A percentile compares a stretch with the other conserved stretches of the same genome.
Evolutionary conservation across 2,113 vertebrate genomes (phyloP).

Genomic region (Solea solea): DNA sequence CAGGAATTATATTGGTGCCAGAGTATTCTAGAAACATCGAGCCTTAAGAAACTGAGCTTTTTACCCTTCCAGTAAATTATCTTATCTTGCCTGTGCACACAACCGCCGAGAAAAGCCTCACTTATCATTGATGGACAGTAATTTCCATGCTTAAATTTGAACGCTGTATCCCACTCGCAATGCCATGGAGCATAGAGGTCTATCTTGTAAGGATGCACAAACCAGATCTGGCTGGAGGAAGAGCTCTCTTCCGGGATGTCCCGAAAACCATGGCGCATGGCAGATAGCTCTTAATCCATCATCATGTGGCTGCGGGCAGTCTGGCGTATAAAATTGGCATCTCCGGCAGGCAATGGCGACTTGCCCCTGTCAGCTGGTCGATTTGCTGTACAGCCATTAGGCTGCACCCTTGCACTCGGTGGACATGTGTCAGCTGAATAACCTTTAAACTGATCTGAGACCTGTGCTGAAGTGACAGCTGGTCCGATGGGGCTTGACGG

Average conservation of each 20-base stretch:
- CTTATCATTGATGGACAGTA: conserved; percentile 37
- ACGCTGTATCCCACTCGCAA: conserved; percentile 7
- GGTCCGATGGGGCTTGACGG: conserved; percentile 60
- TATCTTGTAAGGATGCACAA: neutral
- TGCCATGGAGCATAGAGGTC: conserved; percentile 4
- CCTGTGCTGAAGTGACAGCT: conserved; percentile 65
- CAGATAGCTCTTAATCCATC: conserved; percentile 64
- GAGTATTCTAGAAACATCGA: conserved; percentile 40
- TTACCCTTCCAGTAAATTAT: conserved; percentile 42
- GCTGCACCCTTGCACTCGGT: conserved; percentile 48
- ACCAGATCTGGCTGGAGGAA: conserved; percentile 1
- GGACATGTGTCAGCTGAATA: conserved; percentile 73
- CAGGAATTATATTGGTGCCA: conserved; percentile 46
- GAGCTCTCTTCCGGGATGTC: neutral
- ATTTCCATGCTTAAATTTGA: conserved; percentile 27
- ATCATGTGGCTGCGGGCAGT: conserved; percentile 35
- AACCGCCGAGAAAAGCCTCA: conserved; percentile 19
- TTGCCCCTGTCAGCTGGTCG: conserved; percentile 62
- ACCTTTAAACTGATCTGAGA: conserved; percentile 76
- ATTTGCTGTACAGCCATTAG: conserved; percentile 74
- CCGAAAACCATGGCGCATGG: conserved; percentile 10
- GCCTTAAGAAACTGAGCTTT: conserved; percentile 24
- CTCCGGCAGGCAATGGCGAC: conserved; percentile 60
- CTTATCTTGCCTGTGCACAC: conserved; percentile 53
- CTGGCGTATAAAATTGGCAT: conserved; percentile 64